Conservation (phyloP, 2,113 vertebrate genomes). For the Halichoeres trimaculatus region DNA sequence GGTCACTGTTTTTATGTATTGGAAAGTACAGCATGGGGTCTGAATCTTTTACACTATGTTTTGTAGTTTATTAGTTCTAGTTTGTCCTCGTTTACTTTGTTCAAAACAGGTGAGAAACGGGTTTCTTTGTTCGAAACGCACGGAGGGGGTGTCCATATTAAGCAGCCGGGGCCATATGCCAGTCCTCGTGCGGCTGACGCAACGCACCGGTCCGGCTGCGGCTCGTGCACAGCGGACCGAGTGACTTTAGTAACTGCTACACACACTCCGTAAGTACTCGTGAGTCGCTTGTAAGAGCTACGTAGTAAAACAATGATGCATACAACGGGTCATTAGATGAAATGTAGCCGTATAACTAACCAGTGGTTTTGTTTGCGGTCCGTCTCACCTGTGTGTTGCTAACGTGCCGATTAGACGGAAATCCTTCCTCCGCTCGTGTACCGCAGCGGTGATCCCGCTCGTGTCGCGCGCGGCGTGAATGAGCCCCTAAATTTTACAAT, state of each 20-base stretch:
- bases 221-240: background rate
- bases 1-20: no score
- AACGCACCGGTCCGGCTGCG: background rate
- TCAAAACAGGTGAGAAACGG: background rate
- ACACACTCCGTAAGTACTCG: conserved; percentile 19
- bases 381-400: conserved; percentile 48
- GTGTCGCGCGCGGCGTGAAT: background rate
- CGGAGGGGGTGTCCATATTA: background rate
- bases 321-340: background rate
- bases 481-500: background rate
- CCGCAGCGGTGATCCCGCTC: background rate
- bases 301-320: background rate
- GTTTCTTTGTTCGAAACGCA: background rate
- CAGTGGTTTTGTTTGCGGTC: background rate
- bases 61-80: no score
- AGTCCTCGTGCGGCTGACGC: conserved; percentile 34
- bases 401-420: background rate
- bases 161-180: background rate
- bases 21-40: no score
- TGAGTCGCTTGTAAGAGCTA: background rate
- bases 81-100: no score
- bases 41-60: no score
- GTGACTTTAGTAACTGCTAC: background rate
- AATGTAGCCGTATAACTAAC: background rate
- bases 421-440: background rate